Percentiles rank a stretch among this genome's conserved stretches.
phyloP scores from a whole-genome alignment of 2,113 vertebrate species.

The Cettia cetti region DNA sequence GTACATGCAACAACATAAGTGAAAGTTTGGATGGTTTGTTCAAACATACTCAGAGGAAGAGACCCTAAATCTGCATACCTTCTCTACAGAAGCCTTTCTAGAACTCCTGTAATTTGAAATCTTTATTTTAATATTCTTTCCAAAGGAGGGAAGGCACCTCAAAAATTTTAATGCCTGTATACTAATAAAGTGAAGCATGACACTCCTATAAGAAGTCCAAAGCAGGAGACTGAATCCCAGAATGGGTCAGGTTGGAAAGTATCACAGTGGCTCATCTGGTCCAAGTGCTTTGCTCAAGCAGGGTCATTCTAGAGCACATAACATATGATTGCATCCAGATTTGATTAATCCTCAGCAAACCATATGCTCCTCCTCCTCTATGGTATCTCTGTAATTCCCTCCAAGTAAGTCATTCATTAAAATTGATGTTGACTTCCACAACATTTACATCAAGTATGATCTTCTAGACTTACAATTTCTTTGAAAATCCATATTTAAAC shows the following conservation, averaged over 20 bases:
- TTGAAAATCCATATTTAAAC: neutral
- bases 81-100: neutral
- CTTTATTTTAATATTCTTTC: neutral
- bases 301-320: neutral
- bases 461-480: neutral
- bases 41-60: neutral
- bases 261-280: neutral
- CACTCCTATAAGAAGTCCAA: neutral
- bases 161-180: neutral
- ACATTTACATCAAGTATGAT: neutral
- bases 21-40: neutral
- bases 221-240: neutral
- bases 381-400: neutral
- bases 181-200: neutral
- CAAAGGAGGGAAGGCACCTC: neutral
- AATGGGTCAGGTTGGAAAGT: neutral
- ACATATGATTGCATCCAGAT: neutral
- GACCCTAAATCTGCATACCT: neutral
- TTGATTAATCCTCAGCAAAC: neutral
- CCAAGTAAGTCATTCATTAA: neutral
- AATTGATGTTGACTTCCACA: neutral
- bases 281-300: neutral
- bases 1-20: neutral
- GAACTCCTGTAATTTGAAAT: neutral
- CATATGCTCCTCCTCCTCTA: neutral